phyloP scores from a whole-genome alignment of 2,113 vertebrate species.

The Proteles cristata region DNA sequence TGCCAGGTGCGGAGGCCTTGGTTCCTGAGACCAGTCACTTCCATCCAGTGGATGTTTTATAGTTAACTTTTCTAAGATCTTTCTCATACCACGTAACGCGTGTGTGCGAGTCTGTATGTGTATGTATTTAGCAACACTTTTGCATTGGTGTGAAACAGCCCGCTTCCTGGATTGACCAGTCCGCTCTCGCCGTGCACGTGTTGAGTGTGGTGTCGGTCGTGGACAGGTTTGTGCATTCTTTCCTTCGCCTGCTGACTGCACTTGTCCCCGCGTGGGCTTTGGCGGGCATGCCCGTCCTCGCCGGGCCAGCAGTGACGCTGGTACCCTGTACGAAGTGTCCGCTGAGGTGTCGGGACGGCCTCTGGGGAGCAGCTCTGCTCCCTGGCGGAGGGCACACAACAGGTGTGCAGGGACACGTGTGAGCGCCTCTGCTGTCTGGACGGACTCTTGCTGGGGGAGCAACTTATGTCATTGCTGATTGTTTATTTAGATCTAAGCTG shows the following conservation, averaged over 20 bases:
- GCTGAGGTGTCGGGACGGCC: accelerated
- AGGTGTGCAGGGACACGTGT: accelerated
- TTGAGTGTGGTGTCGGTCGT: accelerated
- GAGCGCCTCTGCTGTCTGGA: neutral
- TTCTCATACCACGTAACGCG: neutral
- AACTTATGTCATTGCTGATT: neutral
- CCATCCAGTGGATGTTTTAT: accelerated
- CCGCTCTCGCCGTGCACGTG: accelerated
- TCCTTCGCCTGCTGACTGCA: accelerated
- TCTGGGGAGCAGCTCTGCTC: neutral
- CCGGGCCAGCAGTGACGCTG: too few species aligned
- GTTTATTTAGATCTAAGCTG: constrained; percentile 90
- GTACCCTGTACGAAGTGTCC: accelerated
- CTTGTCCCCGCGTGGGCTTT: accelerated
- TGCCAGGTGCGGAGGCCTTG: neutral
- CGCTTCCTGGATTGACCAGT: neutral
- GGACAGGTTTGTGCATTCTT: accelerated
- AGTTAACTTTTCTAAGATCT: neutral
- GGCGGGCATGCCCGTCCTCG: accelerated
- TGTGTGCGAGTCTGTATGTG: accelerated
- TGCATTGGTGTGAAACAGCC: too few species aligned
- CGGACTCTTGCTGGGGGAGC: neutral
- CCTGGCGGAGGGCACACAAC: neutral
- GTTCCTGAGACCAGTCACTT: neutral
- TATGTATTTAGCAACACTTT: neutral